A percentile compares a stretch with the other conserved stretches of the same genome.
Evolutionary conservation across 1,140 invertebrate genomes (phyloP).

Genomic region (Cotesia typhae): DNA sequence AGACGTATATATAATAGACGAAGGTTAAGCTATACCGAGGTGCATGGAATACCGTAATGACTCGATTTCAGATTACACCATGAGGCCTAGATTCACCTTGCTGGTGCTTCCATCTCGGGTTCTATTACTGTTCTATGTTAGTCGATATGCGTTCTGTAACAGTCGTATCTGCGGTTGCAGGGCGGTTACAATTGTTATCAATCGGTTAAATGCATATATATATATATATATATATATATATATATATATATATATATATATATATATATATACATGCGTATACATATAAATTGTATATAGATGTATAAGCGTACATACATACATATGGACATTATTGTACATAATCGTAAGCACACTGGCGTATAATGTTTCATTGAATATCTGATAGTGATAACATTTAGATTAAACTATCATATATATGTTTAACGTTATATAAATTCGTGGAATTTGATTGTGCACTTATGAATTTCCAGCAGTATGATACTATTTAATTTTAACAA

Average conservation of each 20-base stretch:
- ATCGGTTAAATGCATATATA: neutral
- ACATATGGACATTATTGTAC: no score
- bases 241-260: no score
- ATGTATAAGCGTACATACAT: neutral
- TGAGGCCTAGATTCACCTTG: neutral
- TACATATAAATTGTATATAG: neutral
- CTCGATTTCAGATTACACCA: constrained; percentile 25
- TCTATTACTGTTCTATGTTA: neutral
- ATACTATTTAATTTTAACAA: no score
- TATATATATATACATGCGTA: no score
- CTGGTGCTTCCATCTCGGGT: no score
- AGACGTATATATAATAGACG: neutral
- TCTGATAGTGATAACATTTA: no score
- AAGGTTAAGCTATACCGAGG: neutral
- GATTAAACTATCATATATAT: no score
- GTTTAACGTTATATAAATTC: no score
- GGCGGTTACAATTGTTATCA: constrained; percentile 10
- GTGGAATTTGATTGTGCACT: no score
- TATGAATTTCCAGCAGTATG: no score
- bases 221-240: neutral
- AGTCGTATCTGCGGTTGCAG: constrained; percentile 23
- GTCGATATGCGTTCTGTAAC: neutral
- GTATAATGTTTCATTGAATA: no score
- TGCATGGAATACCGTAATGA: constrained; percentile 5
- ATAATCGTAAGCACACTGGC: no score